phyloP scores from a whole-genome alignment of 2,797 vertebrate genomes.

The Myotis myotis region DNA sequence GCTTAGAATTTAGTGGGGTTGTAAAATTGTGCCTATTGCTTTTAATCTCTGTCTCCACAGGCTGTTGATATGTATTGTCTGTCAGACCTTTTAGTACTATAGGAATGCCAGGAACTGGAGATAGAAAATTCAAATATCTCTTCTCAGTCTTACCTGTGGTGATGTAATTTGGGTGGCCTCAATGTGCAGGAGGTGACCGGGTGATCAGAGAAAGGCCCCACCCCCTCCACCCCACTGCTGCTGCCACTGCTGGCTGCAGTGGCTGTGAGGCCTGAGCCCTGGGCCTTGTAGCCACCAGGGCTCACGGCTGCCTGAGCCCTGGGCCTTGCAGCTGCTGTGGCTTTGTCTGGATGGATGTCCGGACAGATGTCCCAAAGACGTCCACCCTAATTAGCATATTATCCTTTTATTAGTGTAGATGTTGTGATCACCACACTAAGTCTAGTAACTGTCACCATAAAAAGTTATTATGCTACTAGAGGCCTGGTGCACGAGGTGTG shows the following conservation, averaged over 20 bases:
- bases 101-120: not conserved
- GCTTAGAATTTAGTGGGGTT: not conserved
- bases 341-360: too few species aligned
- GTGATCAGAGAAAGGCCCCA: too few species aligned
- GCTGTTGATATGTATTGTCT: not conserved
- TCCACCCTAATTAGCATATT: too few species aligned
- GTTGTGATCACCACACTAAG: not conserved
- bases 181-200: not conserved
- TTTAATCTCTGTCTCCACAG: not conserved
- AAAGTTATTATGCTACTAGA: not conserved
- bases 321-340: too few species aligned
- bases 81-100: not conserved
- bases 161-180: not conserved
- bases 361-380: too few species aligned
- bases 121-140: not conserved
- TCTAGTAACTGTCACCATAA: not conserved
- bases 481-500: too few species aligned
- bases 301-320: too few species aligned
- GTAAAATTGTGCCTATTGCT: not conserved
- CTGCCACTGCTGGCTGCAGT: too few species aligned
- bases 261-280: too few species aligned
- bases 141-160: not conserved
- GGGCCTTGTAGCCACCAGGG: too few species aligned
- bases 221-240: too few species aligned
- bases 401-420: not conserved